These are phyloP conservation scores for Pampusana beccarii DNA, from an alignment of 2,113 vertebrate species.

Conservation along the genomic window DNA sequence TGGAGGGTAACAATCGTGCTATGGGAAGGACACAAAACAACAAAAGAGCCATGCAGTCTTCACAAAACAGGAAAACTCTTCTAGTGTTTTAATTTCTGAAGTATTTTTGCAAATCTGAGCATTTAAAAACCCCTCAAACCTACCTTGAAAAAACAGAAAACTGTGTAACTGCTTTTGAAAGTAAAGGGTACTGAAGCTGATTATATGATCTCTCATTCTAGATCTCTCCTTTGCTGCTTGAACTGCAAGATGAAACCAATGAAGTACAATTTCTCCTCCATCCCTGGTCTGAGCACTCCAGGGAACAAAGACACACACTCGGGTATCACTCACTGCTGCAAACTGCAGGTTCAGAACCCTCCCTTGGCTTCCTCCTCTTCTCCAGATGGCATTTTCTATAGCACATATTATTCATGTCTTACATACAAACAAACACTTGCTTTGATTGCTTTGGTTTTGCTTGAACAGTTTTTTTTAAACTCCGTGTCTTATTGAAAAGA, in stretches of 20 bases:
- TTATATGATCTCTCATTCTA: not conserved
- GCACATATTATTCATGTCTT: not conserved
- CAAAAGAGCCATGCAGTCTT: not conserved
- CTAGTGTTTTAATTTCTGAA: not conserved
- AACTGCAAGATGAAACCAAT: not conserved
- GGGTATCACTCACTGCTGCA: not conserved
- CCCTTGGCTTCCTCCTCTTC: not conserved
- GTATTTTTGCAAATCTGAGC: not conserved
- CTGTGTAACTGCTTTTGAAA: not conserved
- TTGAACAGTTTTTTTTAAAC: not conserved
- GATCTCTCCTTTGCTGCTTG: not conserved
- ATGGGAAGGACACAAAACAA: not conserved
- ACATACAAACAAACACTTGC: not conserved
- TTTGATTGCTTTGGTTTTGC: not conserved
- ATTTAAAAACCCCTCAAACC: not conserved
- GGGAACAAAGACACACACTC: accelerated
- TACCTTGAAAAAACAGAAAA: not conserved
- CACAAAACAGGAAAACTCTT: not conserved
- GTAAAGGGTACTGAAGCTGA: not conserved
- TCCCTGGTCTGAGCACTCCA: not conserved
- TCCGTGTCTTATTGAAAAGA: not conserved
- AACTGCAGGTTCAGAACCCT: no score
- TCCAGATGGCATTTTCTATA: not conserved
- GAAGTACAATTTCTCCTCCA: not conserved
- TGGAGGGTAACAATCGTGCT: not conserved